Evolutionary conservation across 2,888 invertebrate genomes (phyloP), one percentile per base, ranked within the genome.

Genomic region (Heteropelma amictum): DNA sequence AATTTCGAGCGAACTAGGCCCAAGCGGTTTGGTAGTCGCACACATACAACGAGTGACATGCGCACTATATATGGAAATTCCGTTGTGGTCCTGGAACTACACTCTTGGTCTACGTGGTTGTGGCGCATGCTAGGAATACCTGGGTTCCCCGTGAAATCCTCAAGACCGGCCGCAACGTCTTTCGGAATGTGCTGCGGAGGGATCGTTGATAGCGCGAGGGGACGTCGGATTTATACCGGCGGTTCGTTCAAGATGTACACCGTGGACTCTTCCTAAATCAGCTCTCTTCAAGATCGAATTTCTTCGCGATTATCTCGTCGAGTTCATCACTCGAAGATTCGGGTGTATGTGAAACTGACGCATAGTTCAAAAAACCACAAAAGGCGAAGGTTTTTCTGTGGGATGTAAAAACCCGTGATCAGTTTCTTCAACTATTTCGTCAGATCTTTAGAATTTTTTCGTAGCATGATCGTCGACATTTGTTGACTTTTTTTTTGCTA

Each of bases 101-200:
- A 54, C 42, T 68, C 49, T 45, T 73, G 71, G 72, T 76, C 72
- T 71, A 72, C 65, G 74, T 49, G 42, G 19, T 12, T 72, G 71
- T 56, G 63, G 42, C 74, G 82, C 83, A 85, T 86, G 79, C 85
- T 82, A 69, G 80, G 80, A 80, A 85, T 86, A 82, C 84, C 84
- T 83, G 82, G 82, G 42, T 81, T 79, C 74, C 70, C 81, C 81
- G 69, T 79, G 81, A 84, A 84, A 81, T 78, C 79, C 80, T 79
- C 78, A 79, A 81, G 81, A 82, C 80, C 76, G 80, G 79, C 80
- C 79, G 80, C 79, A 79, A 64, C 83, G 78, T 80, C 80, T 83
- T 84, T 80, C 69, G 85, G 85, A 82, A 85, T 85, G 85, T 84
- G 38, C 19, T 61, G 28, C 23, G 30, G 33, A 42, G 64, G 26